Percentiles rank a stretch among this genome's conserved stretches.
These are phyloP conservation scores for Etheostoma perlongum DNA, from an alignment of 2,797 vertebrate species.

Conservation along the genomic window DNA sequence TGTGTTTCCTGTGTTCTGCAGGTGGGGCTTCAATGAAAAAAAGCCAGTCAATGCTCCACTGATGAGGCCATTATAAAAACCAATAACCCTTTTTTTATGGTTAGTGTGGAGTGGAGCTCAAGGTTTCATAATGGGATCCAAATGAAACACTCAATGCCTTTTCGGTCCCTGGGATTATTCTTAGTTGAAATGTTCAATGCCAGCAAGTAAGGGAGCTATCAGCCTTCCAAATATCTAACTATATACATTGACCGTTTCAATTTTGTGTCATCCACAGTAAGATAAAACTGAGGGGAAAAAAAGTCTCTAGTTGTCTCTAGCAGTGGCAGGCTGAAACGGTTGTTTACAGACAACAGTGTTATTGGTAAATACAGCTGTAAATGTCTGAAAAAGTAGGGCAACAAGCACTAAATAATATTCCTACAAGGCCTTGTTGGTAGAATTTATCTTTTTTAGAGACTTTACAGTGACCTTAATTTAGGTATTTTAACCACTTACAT, in stretches of 20 bases:
- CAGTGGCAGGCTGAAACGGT: background rate
- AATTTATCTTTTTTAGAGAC: background rate
- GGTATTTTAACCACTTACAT: too few relatives aligned
- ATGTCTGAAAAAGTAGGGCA: background rate
- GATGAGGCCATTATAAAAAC: conserved; percentile 54
- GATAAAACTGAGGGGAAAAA: background rate
- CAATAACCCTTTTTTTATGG: conserved; percentile 26
- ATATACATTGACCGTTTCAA: conserved; percentile 4
- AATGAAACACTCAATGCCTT: conserved; percentile 32
- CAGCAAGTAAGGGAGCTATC: background rate
- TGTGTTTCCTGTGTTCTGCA: conserved; percentile 73
- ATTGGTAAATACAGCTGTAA: background rate
- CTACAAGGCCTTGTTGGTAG: background rate
- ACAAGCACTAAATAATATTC: background rate
- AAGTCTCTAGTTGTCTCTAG: background rate
- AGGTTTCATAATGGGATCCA: conserved; percentile 33
- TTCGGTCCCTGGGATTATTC: conserved; percentile 21
- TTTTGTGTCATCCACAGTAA: conserved; percentile 17
- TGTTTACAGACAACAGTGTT: background rate
- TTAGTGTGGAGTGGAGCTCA: conserved; percentile 23
- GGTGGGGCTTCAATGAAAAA: conserved; percentile 71
- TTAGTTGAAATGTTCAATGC: conserved; percentile 22
- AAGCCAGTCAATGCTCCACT: conserved; percentile 50
- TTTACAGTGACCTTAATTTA: too few relatives aligned
- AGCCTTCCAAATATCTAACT: conserved; percentile 16